Conservation (phyloP, 2,888 invertebrate genomes). For the Perizoma flavofasciatum region DNA sequence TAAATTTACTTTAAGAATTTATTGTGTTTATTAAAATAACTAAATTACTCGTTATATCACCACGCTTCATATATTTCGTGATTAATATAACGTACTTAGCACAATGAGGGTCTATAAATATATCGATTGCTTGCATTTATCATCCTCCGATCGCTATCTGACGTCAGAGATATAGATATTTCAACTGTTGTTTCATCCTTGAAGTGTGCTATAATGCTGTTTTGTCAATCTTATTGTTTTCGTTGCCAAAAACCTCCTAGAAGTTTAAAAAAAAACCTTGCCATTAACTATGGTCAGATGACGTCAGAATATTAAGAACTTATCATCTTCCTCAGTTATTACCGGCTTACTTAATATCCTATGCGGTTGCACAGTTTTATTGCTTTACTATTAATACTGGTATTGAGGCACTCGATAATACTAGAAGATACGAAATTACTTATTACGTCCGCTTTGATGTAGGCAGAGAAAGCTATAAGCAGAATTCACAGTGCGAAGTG, state of each 20-base stretch:
- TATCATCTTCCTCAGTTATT: conserved; percentile 19
- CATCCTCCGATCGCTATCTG: conserved; percentile 25
- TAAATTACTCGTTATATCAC: conserved; percentile 2
- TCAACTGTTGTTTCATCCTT: conserved; percentile 21
- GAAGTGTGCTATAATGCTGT: conserved; percentile 23
- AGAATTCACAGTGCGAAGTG: conserved; percentile 54
- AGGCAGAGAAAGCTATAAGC: conserved; percentile 61
- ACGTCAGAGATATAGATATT: conserved; percentile 24
- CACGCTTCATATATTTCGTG: conserved; percentile 32
- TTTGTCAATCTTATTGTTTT: conserved; percentile 10
- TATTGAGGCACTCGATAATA: conserved; percentile 39
- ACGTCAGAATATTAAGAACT: conserved; percentile 4
- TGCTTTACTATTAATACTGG: conserved; percentile 34
- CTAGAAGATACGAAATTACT: conserved; percentile 12
- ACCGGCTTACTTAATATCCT: conserved; percentile 41
- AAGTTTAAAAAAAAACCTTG: not conserved
- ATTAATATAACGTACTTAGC: conserved; percentile 30
- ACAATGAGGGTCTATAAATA: conserved; percentile 30
- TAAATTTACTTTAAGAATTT: no score
- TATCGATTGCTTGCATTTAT: conserved; percentile 16
- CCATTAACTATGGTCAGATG: not conserved
- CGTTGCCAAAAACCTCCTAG: not conserved
- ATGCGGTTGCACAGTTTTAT: conserved; percentile 46
- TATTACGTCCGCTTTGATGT: conserved; percentile 48
- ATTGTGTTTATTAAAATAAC: no score